A percentile compares a stretch with the other conserved stretches of the same genome.
phyloP scores from a whole-genome alignment of 2,888 invertebrate species.

The Ophion costatus region DNA sequence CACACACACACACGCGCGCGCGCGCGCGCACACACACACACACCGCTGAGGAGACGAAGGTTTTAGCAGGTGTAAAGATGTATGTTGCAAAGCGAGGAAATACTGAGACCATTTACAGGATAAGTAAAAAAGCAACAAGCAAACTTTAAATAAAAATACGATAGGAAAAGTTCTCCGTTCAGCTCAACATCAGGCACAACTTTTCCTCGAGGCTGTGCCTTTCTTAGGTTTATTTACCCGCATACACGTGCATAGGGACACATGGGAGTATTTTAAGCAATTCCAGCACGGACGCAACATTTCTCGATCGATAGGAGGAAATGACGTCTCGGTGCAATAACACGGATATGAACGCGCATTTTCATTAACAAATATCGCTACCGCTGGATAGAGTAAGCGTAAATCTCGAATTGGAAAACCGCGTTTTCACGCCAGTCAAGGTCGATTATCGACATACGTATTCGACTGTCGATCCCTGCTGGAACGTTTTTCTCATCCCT shows the following conservation, averaged over 20 bases:
- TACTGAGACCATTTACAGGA: conserved; percentile 28
- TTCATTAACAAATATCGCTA: background rate
- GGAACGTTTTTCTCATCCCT: background rate
- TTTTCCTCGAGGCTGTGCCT: background rate
- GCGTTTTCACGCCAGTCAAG: background rate
- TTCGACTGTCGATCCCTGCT: background rate
- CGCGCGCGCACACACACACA: no score
- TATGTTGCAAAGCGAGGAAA: conserved; percentile 11
- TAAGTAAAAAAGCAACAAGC: conserved; percentile 14
- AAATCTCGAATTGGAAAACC: no score
- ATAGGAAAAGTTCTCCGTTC: conserved; percentile 36
- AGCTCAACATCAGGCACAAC: conserved; percentile 11
- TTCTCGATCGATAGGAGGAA: conserved; percentile 2
- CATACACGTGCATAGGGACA: background rate
- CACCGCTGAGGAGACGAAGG: conserved; percentile 16
- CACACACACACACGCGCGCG: no score
- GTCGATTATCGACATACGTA: background rate
- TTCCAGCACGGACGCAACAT: background rate
- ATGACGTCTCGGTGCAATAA: no score
- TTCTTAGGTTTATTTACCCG: background rate
- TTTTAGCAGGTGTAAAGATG: conserved; percentile 41
- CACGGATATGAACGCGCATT: background rate
- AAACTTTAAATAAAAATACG: conserved; percentile 6
- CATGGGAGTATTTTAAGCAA: background rate
- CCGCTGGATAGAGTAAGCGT: no score